Evolutionary conservation across 1,140 invertebrate species (phyloP), one percentile per base, ranked within the genome.

Genomic region (Oreohelix idahoensis): DNA sequence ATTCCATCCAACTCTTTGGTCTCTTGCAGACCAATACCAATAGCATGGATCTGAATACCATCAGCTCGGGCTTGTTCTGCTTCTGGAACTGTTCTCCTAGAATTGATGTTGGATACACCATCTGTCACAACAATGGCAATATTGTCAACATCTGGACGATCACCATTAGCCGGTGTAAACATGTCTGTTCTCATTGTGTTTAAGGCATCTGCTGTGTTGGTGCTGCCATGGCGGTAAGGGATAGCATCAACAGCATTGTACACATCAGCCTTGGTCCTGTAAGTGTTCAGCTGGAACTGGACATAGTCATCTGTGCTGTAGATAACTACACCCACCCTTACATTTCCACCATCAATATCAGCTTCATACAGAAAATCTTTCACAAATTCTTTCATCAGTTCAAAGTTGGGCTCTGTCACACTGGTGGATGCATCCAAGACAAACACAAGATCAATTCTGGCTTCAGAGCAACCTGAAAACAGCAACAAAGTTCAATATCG

Each of bases 31-130:
- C 74, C 45, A 76, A 76, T 51, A 53, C 74, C 74, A 76, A 76
- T 51, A 76, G 74, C 74, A 76, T 76, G 53, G 74, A 76, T 76
- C n/a, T 76, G 74, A 35, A 76, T 51, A 45, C 74, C 74, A 45
- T 76, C 42, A 8, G 42, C 74, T 4, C 74, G 39, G 20, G 74
- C 74, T 51, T 76, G 42, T 49, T 76, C 74, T 29, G 74, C 74
- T 51, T 76, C 74, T 29, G 74, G 74, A 76, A 76, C 23, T n/a
- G 74, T 76, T 51, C 74, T 76, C 32, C 39, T 26, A 17, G 39
- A 49, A 49, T 76, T 76, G 39, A 76, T 76, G 45, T 76, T 76
- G 38, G 74, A 76, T 29, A 76, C 45, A 51, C 74, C 74, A 76
- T 76, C 74, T 49, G 74, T 76, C 39, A 76, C 45, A 49, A 76